phyloP scores from a whole-genome alignment of 1,140 invertebrate genomes.

The Teleogryllus occipitalis region DNA sequence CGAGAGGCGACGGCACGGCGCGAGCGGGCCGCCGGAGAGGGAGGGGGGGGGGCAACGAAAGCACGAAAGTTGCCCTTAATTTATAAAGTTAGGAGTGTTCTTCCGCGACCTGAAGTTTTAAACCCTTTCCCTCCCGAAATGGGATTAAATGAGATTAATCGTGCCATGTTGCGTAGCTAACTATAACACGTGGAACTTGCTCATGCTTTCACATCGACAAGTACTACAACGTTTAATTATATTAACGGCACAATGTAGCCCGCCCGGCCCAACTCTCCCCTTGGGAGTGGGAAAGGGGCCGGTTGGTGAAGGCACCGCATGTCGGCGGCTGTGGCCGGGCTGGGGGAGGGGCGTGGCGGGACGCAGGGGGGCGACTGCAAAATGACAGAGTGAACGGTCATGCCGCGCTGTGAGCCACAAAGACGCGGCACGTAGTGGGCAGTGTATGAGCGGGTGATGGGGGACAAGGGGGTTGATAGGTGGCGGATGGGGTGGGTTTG shows the following conservation, averaged over 20 bases:
- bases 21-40: too few species aligned
- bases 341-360: too few species aligned
- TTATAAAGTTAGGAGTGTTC: constrained; percentile 1
- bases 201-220: background rate
- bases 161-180: background rate
- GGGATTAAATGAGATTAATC: constrained; percentile 1
- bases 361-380: too few species aligned
- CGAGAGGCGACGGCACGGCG: background rate
- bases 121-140: background rate
- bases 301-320: too few species aligned
- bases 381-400: too few species aligned
- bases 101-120: background rate
- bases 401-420: too few species aligned
- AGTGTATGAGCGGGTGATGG: too few species aligned
- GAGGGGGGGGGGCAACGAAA: background rate
- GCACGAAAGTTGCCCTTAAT: constrained; percentile 3
- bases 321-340: too few species aligned
- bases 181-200: background rate
- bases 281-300: background rate
- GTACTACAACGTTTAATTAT: background rate
- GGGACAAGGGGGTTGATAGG: too few species aligned
- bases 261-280: background rate
- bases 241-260: background rate
- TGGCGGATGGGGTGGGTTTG: too few species aligned
- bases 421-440: too few species aligned